Conservation (phyloP, 2,113 vertebrate genomes). For the Muntiacus muntjak region DNA sequence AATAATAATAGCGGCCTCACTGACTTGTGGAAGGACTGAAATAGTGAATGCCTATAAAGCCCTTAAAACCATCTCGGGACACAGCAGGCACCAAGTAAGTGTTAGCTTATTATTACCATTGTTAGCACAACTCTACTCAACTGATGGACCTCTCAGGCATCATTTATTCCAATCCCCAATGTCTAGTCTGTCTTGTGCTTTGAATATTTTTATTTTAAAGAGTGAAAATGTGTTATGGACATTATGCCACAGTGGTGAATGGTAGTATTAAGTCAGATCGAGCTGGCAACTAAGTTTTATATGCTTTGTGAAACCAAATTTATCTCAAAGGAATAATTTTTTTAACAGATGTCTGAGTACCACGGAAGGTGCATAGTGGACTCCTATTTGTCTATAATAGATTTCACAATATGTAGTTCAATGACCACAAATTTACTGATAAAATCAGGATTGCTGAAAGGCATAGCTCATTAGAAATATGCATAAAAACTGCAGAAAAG, state of each 20-base stretch:
- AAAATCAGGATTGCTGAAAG: slow-evolving; percentile 56
- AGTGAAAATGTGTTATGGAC: neutral
- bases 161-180: neutral
- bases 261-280: slow-evolving; percentile 4
- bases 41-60: neutral
- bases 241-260: neutral
- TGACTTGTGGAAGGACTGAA: neutral
- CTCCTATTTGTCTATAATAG: neutral
- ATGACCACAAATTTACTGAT: slow-evolving; percentile 19
- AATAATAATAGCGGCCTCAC: neutral
- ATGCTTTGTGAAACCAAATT: slow-evolving; percentile 32
- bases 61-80: neutral
- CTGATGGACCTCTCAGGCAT: neutral
- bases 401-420: neutral
- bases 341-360: slow-evolving; percentile 21
- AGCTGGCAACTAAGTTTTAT: slow-evolving; percentile 34
- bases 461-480: slow-evolving; percentile 38
- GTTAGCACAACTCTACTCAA: neutral
- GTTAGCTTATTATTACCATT: neutral
- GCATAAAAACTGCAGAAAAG: neutral
- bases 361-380: neutral
- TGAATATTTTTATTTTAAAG: neutral
- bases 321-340: slow-evolving; percentile 32
- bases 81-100: neutral
- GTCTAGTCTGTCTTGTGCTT: neutral